phyloP scores from a whole-genome alignment of 2,888 invertebrate species.

The Leptopilina myrica region DNA sequence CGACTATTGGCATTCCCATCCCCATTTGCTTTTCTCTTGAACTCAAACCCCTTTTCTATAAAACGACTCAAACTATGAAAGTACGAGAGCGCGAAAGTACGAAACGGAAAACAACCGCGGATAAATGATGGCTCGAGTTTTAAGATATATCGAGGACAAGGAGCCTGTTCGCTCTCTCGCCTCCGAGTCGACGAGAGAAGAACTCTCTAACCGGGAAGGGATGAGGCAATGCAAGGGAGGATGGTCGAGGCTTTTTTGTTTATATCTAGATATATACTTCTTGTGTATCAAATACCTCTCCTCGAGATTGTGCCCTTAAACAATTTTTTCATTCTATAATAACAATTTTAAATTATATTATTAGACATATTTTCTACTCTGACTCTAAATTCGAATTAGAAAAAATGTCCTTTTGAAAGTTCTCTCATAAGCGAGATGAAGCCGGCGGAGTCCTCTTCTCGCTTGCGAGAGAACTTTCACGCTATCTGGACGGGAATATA shows the following conservation, averaged over 20 bases:
- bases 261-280: neutral
- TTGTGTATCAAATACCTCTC: too few species aligned
- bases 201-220: conserved; percentile 17
- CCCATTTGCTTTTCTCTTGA: neutral
- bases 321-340: too few species aligned
- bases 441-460: too few species aligned
- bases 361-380: too few species aligned
- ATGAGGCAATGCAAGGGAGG: conserved; percentile 37
- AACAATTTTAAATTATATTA: too few species aligned
- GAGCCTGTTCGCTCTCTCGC: conserved; percentile 41
- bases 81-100: conserved; percentile 48
- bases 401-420: too few species aligned
- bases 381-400: too few species aligned
- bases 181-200: conserved; percentile 8
- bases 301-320: too few species aligned
- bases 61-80: conserved; percentile 47
- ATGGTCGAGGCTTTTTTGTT: neutral
- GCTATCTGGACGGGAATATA: too few species aligned
- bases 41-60: conserved; percentile 31
- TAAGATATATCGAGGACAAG: conserved; percentile 53
- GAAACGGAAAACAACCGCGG: conserved; percentile 57
- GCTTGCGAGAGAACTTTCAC: too few species aligned
- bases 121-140: conserved; percentile 58
- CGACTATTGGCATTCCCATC: too few species aligned
- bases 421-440: too few species aligned